Conservation (phyloP, 2,888 invertebrate species). For the Drosophila parthenogenetica region DNA sequence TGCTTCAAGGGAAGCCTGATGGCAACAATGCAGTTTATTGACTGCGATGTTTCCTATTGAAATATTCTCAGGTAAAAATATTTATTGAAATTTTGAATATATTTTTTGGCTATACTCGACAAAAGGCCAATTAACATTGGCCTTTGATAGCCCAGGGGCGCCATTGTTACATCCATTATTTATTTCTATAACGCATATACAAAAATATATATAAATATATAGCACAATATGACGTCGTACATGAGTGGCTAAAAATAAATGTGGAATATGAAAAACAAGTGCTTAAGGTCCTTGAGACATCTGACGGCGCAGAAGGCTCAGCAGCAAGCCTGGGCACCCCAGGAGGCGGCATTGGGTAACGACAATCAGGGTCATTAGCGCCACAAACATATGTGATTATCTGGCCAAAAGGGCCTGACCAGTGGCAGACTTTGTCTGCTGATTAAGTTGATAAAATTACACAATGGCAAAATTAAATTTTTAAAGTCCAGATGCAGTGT, state of each 20-base stretch:
- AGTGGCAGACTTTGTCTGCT: conserved; percentile 32
- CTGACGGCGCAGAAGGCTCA: conserved; percentile 36
- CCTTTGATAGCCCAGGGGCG: conserved; percentile 60
- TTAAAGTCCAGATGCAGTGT: conserved; percentile 33
- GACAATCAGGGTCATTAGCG: conserved; percentile 56
- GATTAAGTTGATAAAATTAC: conserved; percentile 25
- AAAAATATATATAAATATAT: conserved; percentile 24
- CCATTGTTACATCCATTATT: conserved; percentile 35
- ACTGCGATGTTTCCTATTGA: conserved; percentile 17
- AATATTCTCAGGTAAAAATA: conserved; percentile 41
- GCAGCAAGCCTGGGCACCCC: conserved; percentile 19
- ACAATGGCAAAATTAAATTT: conserved; percentile 36
- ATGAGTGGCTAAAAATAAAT: conserved; percentile 56
- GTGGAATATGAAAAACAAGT: conserved; percentile 55
- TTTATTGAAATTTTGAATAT: conserved; percentile 31
- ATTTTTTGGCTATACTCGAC: conserved; percentile 34
- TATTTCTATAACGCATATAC: conserved; percentile 1
- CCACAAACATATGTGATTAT: conserved; percentile 32
- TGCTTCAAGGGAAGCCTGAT: conserved; percentile 7
- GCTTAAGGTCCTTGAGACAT: conserved; percentile 51
- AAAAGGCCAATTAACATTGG: conserved; percentile 67
- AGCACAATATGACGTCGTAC: conserved; percentile 52
- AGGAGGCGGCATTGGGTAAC: conserved; percentile 26
- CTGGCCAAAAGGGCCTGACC: conserved; percentile 18
- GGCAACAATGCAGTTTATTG: neutral